Base-by-base conservation (phyloP, 2,797 vertebrate species). In the Crocodylus rhombifer region DNA sequence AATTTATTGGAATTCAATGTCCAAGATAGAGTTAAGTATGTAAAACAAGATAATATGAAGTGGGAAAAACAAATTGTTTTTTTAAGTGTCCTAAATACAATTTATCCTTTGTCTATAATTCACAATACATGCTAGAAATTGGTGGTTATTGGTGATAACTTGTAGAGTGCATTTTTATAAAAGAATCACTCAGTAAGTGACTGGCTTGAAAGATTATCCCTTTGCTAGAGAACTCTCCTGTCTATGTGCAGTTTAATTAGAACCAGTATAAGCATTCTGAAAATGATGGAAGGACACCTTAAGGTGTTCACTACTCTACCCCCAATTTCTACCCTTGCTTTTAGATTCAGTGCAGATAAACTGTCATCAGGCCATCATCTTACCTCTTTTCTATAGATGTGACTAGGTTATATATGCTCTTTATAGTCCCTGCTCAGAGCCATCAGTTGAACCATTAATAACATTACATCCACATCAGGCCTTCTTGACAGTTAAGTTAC, bases 271-370 rank as follows among this genome's bases (percentile, higher is more conserved):
- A 36, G 25, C 36, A 0, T 17, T 76, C 74, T 75, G 42, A 74
- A 61, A 64, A 51, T 11, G 6, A 7, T 26, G 26, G 56, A 9
- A 28, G 33, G 42, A 26, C 8, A 60, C 17, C 76, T 60, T 1
- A 78, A 2, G 5, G 16, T 13, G 5, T 84, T 58, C 61, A 25
- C 5, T 71, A 0, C 51, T 25, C 0, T 3, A 0, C 28, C 55
- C 28, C 57, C 30, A 60, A 36, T 62, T 88, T 23, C 6, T 9
- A 42, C 51, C 64, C 21, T 69, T 93, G 36, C 63, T 18, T 18
- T 73, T 18, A 1, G 56, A 8, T 7, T 0, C 1, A 84, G 14
- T 30, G 20, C 57, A 55, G 75, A 60, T 61, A 55, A 84, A 62
- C 58, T 58, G 1, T 21, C 0, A 0, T 6, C 25, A 71, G 8